Percentiles rank a stretch among this genome's conserved stretches.
Conservation (phyloP, 2,113 vertebrate species). For the Tetrax tetrax region DNA sequence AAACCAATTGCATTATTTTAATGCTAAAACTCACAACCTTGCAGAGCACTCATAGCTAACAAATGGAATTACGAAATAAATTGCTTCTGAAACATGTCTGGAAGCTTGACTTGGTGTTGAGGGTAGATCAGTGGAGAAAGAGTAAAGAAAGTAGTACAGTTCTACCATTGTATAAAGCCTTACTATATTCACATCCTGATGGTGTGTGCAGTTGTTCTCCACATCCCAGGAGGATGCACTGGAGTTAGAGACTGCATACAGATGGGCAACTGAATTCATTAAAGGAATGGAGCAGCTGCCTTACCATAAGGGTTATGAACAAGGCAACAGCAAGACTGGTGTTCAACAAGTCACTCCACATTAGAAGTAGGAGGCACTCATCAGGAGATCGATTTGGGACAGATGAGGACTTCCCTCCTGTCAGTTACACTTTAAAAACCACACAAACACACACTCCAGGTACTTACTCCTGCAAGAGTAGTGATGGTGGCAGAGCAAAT, state of each 20-base stretch:
- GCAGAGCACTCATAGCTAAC: neutral
- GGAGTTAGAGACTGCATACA: neutral
- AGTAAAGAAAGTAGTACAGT: neutral
- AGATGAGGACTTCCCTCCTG: neutral
- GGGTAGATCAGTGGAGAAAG: neutral
- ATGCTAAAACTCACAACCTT: slow-evolving; percentile 2
- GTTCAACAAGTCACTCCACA: neutral
- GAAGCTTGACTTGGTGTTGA: neutral
- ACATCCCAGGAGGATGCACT: neutral
- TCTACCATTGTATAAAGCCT: neutral
- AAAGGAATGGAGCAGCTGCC: neutral
- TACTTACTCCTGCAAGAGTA: neutral
- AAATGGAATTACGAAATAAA: slow-evolving; percentile 15
- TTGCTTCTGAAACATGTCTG: neutral
- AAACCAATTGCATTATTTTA: slow-evolving; percentile 18
- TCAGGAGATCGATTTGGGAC: neutral
- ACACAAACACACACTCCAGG: neutral
- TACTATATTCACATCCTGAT: neutral
- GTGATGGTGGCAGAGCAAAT: neutral
- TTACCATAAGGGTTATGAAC: neutral
- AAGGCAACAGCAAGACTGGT: neutral
- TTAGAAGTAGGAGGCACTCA: neutral
- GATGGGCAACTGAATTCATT: neutral
- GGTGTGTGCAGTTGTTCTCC: neutral
- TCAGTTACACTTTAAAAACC: neutral